A percentile compares a stretch with the other conserved stretches of the same genome.
Evolutionary conservation across 2,797 vertebrate genomes (phyloP).

Genomic region (Coracias cyanogaster): DNA sequence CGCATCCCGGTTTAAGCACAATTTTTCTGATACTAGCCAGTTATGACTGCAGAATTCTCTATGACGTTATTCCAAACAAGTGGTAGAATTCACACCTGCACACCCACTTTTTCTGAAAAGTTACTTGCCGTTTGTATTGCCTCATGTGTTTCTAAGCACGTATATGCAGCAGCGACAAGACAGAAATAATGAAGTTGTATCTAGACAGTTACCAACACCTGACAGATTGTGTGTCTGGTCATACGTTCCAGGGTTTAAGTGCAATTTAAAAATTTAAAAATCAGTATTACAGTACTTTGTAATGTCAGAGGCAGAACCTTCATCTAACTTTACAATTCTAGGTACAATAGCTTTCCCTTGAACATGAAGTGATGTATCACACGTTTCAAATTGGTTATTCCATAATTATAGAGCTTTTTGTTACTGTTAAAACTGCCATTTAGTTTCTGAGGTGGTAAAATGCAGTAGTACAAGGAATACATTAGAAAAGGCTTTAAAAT

Average conservation of each 20-base stretch:
- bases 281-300: constrained; percentile 55
- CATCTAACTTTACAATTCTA: constrained; percentile 56
- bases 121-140: not conserved
- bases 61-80: not conserved
- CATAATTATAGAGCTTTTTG: constrained; percentile 32
- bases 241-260: not conserved
- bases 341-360: constrained; percentile 25
- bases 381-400: not conserved
- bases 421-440: constrained; percentile 35
- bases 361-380: constrained; percentile 46
- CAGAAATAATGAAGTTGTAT: constrained; percentile 7
- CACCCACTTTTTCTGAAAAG: not conserved
- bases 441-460: constrained; percentile 28
- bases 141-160: not conserved
- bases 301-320: constrained; percentile 45
- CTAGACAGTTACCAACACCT: constrained; percentile 25
- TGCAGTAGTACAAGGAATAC: not conserved
- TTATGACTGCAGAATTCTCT: not conserved
- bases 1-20: not conserved
- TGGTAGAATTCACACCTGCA: not conserved
- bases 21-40: not conserved
- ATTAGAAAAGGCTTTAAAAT: constrained; percentile 1
- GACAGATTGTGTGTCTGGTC: not conserved
- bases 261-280: constrained; percentile 69
- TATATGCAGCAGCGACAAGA: not conserved